Evolutionary conservation across 2,888 invertebrate genomes (phyloP), one percentile per base, ranked within the genome.

Genomic region (Acanthosoma haemorrhoidale): DNA sequence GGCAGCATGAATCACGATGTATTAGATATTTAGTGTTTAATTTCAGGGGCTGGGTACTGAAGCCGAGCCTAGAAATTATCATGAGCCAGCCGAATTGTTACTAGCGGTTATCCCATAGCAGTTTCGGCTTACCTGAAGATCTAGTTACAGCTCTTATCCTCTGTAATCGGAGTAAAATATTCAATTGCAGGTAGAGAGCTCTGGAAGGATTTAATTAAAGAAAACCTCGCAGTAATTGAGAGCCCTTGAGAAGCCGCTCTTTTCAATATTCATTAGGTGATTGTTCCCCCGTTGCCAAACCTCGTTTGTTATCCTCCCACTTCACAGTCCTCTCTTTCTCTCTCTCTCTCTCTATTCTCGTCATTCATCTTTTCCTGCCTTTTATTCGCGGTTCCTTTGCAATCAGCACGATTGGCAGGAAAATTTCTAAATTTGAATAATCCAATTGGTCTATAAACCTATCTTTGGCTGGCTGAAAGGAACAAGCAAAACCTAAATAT

Each of bases 181-280:
- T 25, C 51, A 51, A 51, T 51, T 51, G 29, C 51, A 51, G 51
- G 29, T 51, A 25, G 29, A 25, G 51, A 25, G 3, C 51, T 38
- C 51, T 51, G 8, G 51, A 25, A n/a, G 51, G 51, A 2, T 9
- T 25, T 51, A 51, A 51, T 51, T 51, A 51, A 51, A 51, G 51
- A 51, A n/a, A 51, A 51, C 51, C 51, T 51, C 51, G n/a, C 13
- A n/a, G 51, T 51, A 51, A 51, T 51, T 51, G 51, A 51, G 51
- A 51, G 51, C 51, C 25, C 51, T 25, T 43, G 13, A 51, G 25
- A 51, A 51, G 21, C 51, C 25, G 25, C 21, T 51, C 51, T 51
- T 51, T 51, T 51, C 51, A 51, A 51, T 51, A 51, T 51, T 51
- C 51, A 51, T 51, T 21, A n/a, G 18, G 21, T 16, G 15, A 15